Base-by-base conservation (phyloP, 1,140 invertebrate genomes). In the Drosophila albomicans region DNA sequence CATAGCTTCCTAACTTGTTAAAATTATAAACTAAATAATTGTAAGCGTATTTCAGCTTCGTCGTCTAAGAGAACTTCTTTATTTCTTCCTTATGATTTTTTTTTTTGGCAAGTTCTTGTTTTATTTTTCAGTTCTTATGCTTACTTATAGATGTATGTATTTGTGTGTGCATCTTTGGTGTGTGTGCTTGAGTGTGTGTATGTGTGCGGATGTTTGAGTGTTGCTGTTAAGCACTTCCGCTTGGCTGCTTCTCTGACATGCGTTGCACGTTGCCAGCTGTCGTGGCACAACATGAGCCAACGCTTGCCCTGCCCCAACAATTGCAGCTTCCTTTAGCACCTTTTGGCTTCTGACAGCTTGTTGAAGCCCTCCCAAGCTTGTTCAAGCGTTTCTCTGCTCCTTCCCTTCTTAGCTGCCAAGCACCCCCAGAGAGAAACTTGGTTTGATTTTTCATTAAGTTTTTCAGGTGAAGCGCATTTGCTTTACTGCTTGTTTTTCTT, bases 401-500 rank as follows among this genome's bases (percentile, higher is more conserved):
- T 0, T 28, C 16, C 5, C 10, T 32, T 1, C 4, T n/a, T 15
- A 28, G 3, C 7, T 46, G 16, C 46, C 35, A 10, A 13, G 15
- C 5, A 1, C 8, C 62, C 43, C 13, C 7, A 38, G 41, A 6
- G 35, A 52, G 25, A 46, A 75, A 65, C 68, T 76, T 58, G 67
- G 78, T 68, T 85, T 85, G 78, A 85, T 85, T 85, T 85, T 85
- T 85, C 81, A 85, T 85, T 85, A 85, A 85, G 78, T 85, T 85
- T 54, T 67, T 58, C 67, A 58, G 63, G 16, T 75, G 68, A 61
- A 74, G 73, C 51, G 73, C 46, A 45, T 7, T 59, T 15, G 57
- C 67, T 32, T 25, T 25, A 4, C 2, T n/a, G 3, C 28, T 32
- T 52, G 28, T 57, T 20, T 16, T 30, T 30, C n/a, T 30, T 32